phyloP scores from a whole-genome alignment of 2,113 vertebrate species.

The Gymnarchus niloticus region DNA sequence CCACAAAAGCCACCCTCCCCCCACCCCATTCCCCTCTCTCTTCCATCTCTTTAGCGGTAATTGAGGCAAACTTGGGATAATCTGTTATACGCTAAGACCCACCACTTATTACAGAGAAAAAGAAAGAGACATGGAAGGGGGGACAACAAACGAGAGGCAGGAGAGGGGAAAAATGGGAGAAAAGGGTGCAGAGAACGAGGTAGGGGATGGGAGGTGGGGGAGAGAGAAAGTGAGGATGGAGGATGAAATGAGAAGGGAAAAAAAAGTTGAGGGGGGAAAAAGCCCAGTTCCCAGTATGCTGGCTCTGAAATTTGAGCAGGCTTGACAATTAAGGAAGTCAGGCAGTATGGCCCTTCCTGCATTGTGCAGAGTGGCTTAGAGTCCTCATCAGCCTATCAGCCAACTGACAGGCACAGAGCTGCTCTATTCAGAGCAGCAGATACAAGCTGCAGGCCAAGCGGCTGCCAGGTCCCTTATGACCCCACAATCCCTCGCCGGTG shows the following conservation, averaged over 20 bases:
- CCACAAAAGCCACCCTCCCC: slow-evolving; percentile 54
- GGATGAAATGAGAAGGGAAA: slow-evolving; percentile 22
- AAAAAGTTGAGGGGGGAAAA: slow-evolving; percentile 35
- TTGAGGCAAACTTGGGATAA: slow-evolving; percentile 66
- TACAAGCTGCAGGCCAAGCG: slow-evolving; percentile 99
- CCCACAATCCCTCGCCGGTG: slow-evolving; percentile 99
- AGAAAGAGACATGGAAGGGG: slow-evolving; percentile 35
- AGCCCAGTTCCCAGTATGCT: slow-evolving; percentile 71
- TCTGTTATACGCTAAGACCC: slow-evolving; percentile 68
- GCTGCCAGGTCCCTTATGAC: slow-evolving; percentile 99
- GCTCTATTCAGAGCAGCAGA: slow-evolving; percentile 99
- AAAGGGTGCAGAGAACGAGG: slow-evolving; percentile 51
- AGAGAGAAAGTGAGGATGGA: slow-evolving; percentile 19
- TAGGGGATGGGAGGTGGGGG: not conserved
- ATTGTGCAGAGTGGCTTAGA: slow-evolving; percentile 99
- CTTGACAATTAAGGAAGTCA: slow-evolving; percentile 99
- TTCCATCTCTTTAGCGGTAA: slow-evolving; percentile 68
- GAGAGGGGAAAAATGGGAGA: slow-evolving; percentile 41
- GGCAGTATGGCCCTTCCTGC: slow-evolving; percentile 91
- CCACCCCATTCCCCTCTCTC: slow-evolving; percentile 48
- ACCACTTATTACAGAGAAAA: slow-evolving; percentile 59
- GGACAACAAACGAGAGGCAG: slow-evolving; percentile 48
- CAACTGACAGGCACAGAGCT: slow-evolving; percentile 99
- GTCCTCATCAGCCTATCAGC: slow-evolving; percentile 99
- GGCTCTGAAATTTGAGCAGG: slow-evolving; percentile 95